Conservation (phyloP, 1,140 invertebrate species). For the Dendrolimus punctatus region DNA sequence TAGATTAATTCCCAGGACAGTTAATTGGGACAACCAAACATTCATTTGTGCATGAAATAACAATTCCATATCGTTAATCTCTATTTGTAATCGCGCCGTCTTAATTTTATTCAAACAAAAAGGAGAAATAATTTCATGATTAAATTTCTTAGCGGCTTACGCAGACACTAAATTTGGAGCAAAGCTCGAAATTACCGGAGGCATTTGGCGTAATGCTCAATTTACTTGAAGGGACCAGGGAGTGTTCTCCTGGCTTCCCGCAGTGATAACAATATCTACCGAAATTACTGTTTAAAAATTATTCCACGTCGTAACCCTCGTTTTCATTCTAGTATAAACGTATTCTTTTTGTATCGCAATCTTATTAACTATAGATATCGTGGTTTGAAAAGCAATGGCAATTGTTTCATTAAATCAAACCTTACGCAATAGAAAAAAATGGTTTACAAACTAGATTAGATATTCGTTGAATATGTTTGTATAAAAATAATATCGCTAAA, state of each 20-base stretch:
- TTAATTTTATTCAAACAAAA: constrained; percentile 7
- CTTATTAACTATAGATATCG: too few relatives aligned
- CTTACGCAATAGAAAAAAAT: too few relatives aligned
- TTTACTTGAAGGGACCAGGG: constrained; percentile 37
- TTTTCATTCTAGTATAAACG: neutral
- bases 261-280: constrained; percentile 33
- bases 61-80: constrained; percentile 17
- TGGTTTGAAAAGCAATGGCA: too few relatives aligned
- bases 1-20: too few relatives aligned
- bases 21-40: too few relatives aligned
- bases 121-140: constrained; percentile 52
- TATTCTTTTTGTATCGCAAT: too few relatives aligned
- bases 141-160: constrained; percentile 58
- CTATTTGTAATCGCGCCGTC: constrained; percentile 20
- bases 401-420: too few relatives aligned
- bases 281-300: constrained; percentile 19
- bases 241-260: constrained; percentile 21
- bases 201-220: constrained; percentile 56
- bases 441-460: too few relatives aligned
- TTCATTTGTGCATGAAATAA: neutral
- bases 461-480: too few relatives aligned
- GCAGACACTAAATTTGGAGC: constrained; percentile 50
- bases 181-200: constrained; percentile 51
- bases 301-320: constrained; percentile 1
- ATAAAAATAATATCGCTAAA: too few relatives aligned